A percentile compares a stretch with the other conserved stretches of the same genome.
phyloP scores from a whole-genome alignment of 2,113 vertebrate species.

The Bufo gargarizans region DNA sequence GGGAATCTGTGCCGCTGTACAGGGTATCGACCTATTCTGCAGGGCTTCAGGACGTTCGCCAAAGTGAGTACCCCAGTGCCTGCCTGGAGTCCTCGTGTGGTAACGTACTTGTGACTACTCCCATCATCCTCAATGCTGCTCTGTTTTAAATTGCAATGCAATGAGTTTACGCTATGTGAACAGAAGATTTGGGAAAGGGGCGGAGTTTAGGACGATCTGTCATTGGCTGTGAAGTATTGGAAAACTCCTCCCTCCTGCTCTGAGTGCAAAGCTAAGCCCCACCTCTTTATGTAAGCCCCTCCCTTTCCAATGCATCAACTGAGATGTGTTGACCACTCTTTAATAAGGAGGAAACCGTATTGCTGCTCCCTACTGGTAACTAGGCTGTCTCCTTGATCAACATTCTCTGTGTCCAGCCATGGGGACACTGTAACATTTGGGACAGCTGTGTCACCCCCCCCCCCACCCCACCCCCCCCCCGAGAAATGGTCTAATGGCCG shows the following conservation, averaged over 20 bases:
- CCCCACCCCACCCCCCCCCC: neutral
- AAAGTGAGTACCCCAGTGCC: slow-evolving; percentile 73
- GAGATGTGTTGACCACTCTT: neutral
- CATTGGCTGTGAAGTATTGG: neutral
- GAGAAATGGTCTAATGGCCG: neutral
- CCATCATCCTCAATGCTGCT: neutral
- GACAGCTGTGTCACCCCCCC: no score
- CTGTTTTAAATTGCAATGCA: no score
- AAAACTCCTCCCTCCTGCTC: neutral
- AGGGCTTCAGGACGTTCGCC: slow-evolving; percentile 89
- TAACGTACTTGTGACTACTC: neutral
- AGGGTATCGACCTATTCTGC: slow-evolving; percentile 91
- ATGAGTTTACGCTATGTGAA: no score
- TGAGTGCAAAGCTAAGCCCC: no score
- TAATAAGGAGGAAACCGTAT: neutral
- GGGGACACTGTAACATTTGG: no score
- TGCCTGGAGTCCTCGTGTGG: neutral
- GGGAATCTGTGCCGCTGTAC: slow-evolving; percentile 97
- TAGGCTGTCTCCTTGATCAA: no score
- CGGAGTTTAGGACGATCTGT: no score
- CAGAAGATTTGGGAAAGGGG: no score
- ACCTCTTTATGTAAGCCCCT: no score
- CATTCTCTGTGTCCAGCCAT: no score
- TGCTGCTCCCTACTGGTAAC: no score
- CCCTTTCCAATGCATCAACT: no score